Evolutionary conservation across 2,888 invertebrate species (phyloP), one percentile per base, ranked within the genome.

Genomic region (Merodon equestris): DNA sequence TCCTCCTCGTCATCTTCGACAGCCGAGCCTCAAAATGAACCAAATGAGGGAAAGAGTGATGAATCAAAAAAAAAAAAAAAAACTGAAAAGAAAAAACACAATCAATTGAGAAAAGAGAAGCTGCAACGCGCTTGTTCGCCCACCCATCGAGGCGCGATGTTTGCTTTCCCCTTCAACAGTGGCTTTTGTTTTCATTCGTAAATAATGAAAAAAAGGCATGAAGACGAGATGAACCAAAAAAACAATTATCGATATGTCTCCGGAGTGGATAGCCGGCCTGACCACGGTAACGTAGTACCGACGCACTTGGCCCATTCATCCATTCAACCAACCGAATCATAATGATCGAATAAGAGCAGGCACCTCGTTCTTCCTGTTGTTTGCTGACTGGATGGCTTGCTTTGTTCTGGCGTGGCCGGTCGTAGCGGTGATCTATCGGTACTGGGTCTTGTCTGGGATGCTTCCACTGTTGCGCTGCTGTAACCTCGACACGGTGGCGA

Each of bases 81-180:
- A n/a, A n/a, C n/a, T n/a, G n/a, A n/a, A n/a, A n/a, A n/a, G n/a
- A n/a, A n/a, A n/a, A n/a, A n/a, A n/a, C n/a, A n/a, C n/a, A 70
- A 67, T 67, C 44, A 36, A 51, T 53, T 70, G 54, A 57, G 34
- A 42, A 57, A 50, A 54, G 57, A 47, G 48, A 57, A 50, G 68
- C 42, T 48, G 73, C 64, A 71, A 63, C 7, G 27, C 44, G 50
- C 58, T 66, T 15, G 18, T 57, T 79, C 79, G 79, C 79, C 79
- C 79, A 79, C 79, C 79, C 79, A 79, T 68, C 68, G 74, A 79
- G 74, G 79, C 79, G 79, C 79, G 79, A 79, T 79, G 74, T 79
- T 79, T 79, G 79, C 74, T 79, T 79, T 79, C 74, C 68, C 68
- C 79, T 79, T 79, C 74, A 79, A 53, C 38, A 58, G 54, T 68